phyloP scores from a whole-genome alignment of 1,140 invertebrate species.

The Dendroctonus valens region DNA sequence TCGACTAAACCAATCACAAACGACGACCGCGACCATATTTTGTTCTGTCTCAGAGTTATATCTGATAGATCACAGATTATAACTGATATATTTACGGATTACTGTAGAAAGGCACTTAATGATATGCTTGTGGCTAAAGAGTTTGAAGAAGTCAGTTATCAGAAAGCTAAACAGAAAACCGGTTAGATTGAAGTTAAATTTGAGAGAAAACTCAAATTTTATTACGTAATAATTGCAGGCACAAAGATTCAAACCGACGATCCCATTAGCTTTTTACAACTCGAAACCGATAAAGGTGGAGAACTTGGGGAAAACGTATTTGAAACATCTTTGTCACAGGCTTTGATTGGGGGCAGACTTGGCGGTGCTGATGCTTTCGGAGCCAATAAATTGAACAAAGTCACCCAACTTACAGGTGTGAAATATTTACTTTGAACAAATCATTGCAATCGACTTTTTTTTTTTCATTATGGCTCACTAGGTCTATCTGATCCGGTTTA shows the following conservation, averaged over 20 bases:
- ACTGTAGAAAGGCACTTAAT: conserved; percentile 78
- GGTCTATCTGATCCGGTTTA: conserved; percentile 98
- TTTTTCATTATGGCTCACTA: background rate
- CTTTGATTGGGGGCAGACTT: conserved; percentile 67
- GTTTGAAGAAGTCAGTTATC: conserved; percentile 62
- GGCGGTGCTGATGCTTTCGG: conserved; percentile 51
- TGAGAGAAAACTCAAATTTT: no score
- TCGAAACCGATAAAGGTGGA: conserved; percentile 68
- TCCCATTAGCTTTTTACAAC: conserved; percentile 82
- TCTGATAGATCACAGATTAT: conserved; percentile 71
- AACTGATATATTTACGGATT: conserved; percentile 72
- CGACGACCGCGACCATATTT: conserved; percentile 90
- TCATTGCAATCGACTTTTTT: background rate
- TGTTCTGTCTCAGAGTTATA: conserved; percentile 79
- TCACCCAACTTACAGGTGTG: conserved; percentile 91
- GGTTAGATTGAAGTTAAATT: conserved; percentile 50
- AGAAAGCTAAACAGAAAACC: conserved; percentile 69
- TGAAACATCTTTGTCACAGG: conserved; percentile 91
- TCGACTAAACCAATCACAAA: conserved; percentile 83
- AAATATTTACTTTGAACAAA: background rate
- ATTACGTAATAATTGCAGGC: conserved; percentile 4
- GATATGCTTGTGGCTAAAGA: conserved; percentile 84
- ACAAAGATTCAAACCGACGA: conserved; percentile 76
- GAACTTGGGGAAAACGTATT: conserved; percentile 90
- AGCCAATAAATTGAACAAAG: conserved; percentile 75